Evolutionary conservation across 2,113 vertebrate genomes (phyloP), one percentile per base, ranked within the genome.

Genomic region (Cricetomys ansorgei): DNA sequence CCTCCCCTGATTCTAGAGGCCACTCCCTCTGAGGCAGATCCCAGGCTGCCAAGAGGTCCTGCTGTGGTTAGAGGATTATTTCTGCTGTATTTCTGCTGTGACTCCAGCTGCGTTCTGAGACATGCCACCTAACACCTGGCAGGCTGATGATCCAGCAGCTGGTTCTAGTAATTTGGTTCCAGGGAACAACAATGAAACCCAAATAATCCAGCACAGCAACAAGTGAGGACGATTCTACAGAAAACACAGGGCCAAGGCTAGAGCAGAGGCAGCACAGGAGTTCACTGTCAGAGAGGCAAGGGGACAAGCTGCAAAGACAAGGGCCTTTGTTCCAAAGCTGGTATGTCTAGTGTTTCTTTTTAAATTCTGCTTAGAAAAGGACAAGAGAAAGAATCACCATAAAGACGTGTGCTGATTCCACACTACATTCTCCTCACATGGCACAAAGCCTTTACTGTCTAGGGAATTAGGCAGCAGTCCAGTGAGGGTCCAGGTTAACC

Each of bases 331-430:
- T 88, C 70, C 75, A 81, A 95, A 64, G 17, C 83, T 65, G 17
- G 4, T 48, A 21, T 40, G 6, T 79, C 76, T 31, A 16, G 4
- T 3, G 3, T 85, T 88, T 69, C 64, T 85, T 77, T 79, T 81
- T 94, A 73, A 57, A 7, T n/a, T 87, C 67, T 87, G 55, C 79
- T 80, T 55, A 75, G 59, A 57, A 89, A 93, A 83, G 72, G 72
- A 53, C 57, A 55, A 79, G 43, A 81, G 43, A 55, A 69, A 92
- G 65, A 86, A 50, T 12, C 12, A 23, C 37, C 21, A 81, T 55
- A 3, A 9, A 43, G 55, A 57, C 27, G 76, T 67, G 9, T 34
- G 37, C n/a, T 40, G 5, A 40, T 5, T 40, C 8, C 62, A 48
- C 29, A 2, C 65, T 89, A 45, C 62, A 69, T 3, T n/a, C 64